Evolutionary conservation across 2,888 invertebrate genomes (phyloP).

Genomic region (Hemistola chrysoprasaria): DNA sequence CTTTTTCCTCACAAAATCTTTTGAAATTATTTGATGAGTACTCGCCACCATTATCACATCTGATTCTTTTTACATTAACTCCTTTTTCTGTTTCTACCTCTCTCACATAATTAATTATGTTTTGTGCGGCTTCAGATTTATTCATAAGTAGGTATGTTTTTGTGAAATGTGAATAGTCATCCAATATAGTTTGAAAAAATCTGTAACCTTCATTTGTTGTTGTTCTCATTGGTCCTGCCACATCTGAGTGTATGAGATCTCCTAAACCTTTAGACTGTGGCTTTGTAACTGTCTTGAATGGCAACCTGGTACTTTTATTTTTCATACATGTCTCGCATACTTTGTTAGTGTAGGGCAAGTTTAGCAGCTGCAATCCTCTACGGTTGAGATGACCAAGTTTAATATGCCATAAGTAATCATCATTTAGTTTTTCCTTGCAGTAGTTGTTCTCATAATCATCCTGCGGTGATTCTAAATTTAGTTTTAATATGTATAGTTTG

Average conservation of each 20-base stretch:
- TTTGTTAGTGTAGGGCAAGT: constrained; percentile 2
- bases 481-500: no score
- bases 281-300: constrained; percentile 1
- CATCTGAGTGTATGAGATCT: constrained; percentile 23
- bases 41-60: constrained; percentile 25
- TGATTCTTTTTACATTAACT: constrained; percentile 17
- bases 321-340: constrained; percentile 1
- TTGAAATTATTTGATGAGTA: constrained; percentile 4
- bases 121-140: constrained; percentile 26
- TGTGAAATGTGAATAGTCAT: constrained; percentile 11
- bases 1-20: neutral
- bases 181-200: constrained; percentile 23
- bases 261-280: constrained; percentile 7
- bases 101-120: constrained; percentile 24
- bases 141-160: constrained; percentile 19
- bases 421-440: neutral
- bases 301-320: constrained; percentile 2
- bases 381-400: constrained; percentile 2
- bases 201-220: constrained; percentile 13
- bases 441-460: neutral
- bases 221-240: constrained; percentile 25
- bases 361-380: constrained; percentile 2
- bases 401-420: constrained; percentile 1
- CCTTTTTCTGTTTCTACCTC: constrained; percentile 18
- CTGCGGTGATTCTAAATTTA: no score